Conservation (phyloP, 2,797 vertebrate species). For the Nyctibius grandis region DNA sequence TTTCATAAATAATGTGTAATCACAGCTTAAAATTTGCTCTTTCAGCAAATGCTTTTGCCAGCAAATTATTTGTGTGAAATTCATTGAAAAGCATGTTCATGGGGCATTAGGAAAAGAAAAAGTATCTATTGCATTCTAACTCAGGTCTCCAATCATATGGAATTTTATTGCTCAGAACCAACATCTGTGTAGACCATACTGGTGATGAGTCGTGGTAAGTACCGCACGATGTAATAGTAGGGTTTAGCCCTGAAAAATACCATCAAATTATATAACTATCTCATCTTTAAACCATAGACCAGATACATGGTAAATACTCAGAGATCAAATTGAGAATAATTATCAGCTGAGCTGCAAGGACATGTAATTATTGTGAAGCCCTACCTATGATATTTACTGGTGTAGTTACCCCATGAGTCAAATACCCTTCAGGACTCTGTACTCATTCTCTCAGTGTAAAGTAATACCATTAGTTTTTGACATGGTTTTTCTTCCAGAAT, state of each 20-base stretch:
- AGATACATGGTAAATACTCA: background rate
- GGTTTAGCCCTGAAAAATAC: background rate
- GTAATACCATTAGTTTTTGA: background rate
- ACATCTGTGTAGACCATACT: background rate
- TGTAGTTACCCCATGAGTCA: background rate
- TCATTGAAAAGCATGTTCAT: background rate
- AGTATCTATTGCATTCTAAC: background rate
- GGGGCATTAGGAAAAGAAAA: background rate
- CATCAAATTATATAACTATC: background rate
- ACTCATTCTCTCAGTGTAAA: background rate
- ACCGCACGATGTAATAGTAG: background rate
- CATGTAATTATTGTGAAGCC: background rate
- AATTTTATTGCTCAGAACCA: background rate
- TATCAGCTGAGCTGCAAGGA: background rate
- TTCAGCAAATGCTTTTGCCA: background rate
- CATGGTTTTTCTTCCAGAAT: background rate
- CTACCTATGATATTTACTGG: background rate
- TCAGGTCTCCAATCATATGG: background rate
- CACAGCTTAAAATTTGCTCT: background rate
- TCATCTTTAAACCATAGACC: constrained; percentile 8
- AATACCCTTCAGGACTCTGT: background rate
- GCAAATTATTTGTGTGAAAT: background rate
- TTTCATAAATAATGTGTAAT: background rate
- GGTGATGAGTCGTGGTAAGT: background rate
- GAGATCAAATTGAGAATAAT: background rate